Evolutionary conservation across 2,888 invertebrate genomes (phyloP), one percentile per base, ranked within the genome.

Genomic region (Chesias legatella): DNA sequence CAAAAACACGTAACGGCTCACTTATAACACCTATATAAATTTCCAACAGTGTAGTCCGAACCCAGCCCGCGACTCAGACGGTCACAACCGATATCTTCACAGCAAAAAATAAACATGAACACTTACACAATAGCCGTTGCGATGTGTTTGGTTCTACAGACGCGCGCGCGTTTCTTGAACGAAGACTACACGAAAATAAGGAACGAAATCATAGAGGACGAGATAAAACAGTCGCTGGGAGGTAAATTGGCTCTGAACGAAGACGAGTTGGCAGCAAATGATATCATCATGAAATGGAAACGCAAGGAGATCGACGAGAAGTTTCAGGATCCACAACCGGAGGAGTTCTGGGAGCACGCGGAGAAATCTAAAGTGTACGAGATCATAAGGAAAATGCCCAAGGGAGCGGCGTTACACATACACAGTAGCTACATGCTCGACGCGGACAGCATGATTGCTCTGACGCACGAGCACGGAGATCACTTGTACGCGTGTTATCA

Each of bases 371-470:
- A 90, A 37, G 91, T 95, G 1, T 95, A 92, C 61, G 72, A 91
- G 50, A 81, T 94, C 2, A 90, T 95, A 5, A 80, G 79, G 37
- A 72, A 63, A 33, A 90, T 95, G 90, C 95, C 95, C 0, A 95
- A 95, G 79, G 95, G 94, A 0, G 92, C 89, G 0, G 91, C 91
- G 0, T 69, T 94, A 7, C 95, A 94, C 58, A 88, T 91, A 0
- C 94, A 94, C 60, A 90, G 92, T 53, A 90, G 91, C 0, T 89
- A 92, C 0, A 81, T 92, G 53, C 89, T 90, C 8, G 91, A 91
- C 23, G 79, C 88, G 0, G 90, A 92, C 32, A 91, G 84, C 35
- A 57, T 94, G 26, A 75, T 93, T 13, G 80, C 90, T 32, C 64
- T 94, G 43, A 94, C 93, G 1, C 92, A 92, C 54, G 85, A 90